A percentile compares a stretch with the other conserved stretches of the same genome.
These are phyloP conservation scores for Lymantria dispar DNA, from an alignment of 2,888 invertebrate genomes.

Conservation along the genomic window DNA sequence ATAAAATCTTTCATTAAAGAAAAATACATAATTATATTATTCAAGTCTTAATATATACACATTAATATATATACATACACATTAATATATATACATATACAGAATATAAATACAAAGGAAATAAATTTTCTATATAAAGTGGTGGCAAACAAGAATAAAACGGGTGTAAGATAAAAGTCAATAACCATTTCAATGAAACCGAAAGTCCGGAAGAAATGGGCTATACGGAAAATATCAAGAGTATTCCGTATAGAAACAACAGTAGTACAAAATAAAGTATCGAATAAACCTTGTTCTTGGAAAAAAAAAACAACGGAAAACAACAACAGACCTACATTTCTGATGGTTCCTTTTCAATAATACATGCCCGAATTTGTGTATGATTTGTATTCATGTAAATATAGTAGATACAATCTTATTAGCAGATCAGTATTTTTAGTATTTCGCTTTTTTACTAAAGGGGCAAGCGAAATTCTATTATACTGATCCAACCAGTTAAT, in stretches of 20 bases:
- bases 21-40: no score
- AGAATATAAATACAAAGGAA: no score
- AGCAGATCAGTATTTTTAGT: no score
- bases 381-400: not conserved
- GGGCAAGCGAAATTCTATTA: no score
- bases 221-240: not conserved
- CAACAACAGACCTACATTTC: not conserved
- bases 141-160: not conserved
- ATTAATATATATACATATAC: no score
- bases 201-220: conserved; percentile 2
- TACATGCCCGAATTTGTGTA: not conserved
- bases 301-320: not conserved
- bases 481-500: no score
- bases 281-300: not conserved
- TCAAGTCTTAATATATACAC: no score
- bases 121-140: not conserved
- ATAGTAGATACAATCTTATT: no score
- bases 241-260: not conserved
- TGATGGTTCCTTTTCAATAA: not conserved
- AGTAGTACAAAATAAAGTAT: not conserved
- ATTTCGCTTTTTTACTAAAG: no score
- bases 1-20: no score
- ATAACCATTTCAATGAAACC: conserved; percentile 7
- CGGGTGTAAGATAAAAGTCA: conserved; percentile 1
- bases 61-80: no score